phyloP scores from a whole-genome alignment of 2,797 vertebrate species.

The Pipistrellus pygmaeus region DNA sequence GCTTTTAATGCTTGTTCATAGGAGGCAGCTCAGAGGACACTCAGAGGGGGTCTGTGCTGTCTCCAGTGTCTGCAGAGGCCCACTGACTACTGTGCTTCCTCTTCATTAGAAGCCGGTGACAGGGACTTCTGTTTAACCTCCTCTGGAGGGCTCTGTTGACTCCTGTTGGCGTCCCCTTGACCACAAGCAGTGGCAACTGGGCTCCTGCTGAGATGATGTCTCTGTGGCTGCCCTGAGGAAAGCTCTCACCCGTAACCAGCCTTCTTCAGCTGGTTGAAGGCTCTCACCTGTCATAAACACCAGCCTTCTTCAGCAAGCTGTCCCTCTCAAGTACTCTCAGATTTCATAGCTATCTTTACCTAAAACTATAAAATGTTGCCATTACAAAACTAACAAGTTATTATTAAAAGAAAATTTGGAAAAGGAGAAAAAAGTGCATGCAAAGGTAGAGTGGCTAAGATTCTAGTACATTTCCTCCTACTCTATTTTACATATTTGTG shows the following conservation, averaged over 20 bases:
- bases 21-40: neutral
- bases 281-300: neutral
- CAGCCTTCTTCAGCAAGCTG: neutral
- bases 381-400: neutral
- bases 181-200: rapidly evolving
- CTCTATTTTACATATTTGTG: neutral
- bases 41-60: rapidly evolving
- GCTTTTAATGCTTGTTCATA: neutral
- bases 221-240: rapidly evolving
- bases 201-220: neutral
- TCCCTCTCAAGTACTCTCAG: neutral
- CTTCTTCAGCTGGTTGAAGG: too few species aligned
- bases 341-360: neutral
- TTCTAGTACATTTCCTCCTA: neutral
- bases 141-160: neutral
- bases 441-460: neutral
- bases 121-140: neutral
- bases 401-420: slow-evolving; percentile 18
- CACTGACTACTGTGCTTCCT: neutral
- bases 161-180: neutral
- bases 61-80: neutral
- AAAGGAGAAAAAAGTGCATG: neutral
- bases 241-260: rapidly evolving
- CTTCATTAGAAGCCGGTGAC: neutral
- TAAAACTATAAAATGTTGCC: neutral